Conservation (phyloP, 2,113 vertebrate genomes). For the Vicugna pacos region DNA sequence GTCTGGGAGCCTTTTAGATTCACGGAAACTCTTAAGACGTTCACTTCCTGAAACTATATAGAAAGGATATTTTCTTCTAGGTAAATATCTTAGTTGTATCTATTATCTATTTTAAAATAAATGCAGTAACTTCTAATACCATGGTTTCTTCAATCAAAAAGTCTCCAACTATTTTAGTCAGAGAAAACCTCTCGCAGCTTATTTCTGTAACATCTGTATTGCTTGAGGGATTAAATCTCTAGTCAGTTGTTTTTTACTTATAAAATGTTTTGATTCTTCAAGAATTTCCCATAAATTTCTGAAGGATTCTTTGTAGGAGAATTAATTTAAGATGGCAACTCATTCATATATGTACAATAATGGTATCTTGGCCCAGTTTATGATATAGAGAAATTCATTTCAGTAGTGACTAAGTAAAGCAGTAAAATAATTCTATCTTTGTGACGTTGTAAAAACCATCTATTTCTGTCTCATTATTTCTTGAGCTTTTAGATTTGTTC, state of each 20-base stretch:
- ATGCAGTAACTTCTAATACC: slow-evolving; percentile 44
- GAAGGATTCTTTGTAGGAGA: slow-evolving; percentile 45
- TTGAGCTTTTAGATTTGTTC: slow-evolving; percentile 69
- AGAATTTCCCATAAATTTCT: slow-evolving; percentile 64
- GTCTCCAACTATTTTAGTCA: slow-evolving; percentile 51
- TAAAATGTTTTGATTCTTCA: slow-evolving; percentile 64
- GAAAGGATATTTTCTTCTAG: slow-evolving; percentile 72
- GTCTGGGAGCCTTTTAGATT: slow-evolving; percentile 20
- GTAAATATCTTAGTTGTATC: slow-evolving; percentile 48
- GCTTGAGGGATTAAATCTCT: slow-evolving; percentile 44
- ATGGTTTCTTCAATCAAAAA: slow-evolving; percentile 64
- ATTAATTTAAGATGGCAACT: slow-evolving; percentile 67
- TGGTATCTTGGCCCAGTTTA: slow-evolving; percentile 58
- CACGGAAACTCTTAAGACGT: neutral
- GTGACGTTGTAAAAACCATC: slow-evolving; percentile 67
- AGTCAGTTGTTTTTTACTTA: slow-evolving; percentile 47
- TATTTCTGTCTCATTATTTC: slow-evolving; percentile 73
- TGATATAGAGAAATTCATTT: slow-evolving; percentile 70
- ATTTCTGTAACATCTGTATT: slow-evolving; percentile 55
- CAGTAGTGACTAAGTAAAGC: slow-evolving; percentile 70
- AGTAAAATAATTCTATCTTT: slow-evolving; percentile 77
- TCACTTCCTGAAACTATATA: slow-evolving; percentile 59
- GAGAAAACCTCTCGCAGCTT: neutral
- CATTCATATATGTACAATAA: slow-evolving; percentile 59
- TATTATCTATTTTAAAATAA: slow-evolving; percentile 74